Evolutionary conservation across 2,888 invertebrate genomes (phyloP), one percentile per base, ranked within the genome.

Genomic region (Yponomeuta malinellus): DNA sequence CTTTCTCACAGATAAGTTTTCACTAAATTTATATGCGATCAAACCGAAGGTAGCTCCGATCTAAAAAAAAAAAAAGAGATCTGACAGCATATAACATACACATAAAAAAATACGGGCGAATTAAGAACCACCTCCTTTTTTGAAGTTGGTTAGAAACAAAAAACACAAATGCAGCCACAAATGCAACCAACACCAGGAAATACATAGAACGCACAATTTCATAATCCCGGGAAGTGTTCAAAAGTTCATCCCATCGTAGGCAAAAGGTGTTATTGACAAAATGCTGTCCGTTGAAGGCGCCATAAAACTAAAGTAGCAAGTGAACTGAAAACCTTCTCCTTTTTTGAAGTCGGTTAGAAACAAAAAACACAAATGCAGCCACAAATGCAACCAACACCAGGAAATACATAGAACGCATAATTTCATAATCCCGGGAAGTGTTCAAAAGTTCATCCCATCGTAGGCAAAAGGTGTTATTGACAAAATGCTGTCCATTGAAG

Each of bases 241-340:
- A 4, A 52, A 9, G 52, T 52, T 4, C 5, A 52, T 52, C 52
- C 12, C 52, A 12, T 52, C 52, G 10, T 52, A 12, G 10, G 6
- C 52, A 52, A 52, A 52, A 52, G 52, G 52, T 52, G 52, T 52
- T 52, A 52, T 52, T 52, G 52, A 52, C 52, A 52, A 52, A 52
- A 52, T 52, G 52, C 52, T 52, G 12, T 9, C 15, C 52, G 10
- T 59, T 59, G 52, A 59, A 59, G 15, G 15, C 52, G 15, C 52
- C 52, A 59, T 59, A 59, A 59, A 59, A 59, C 12, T 59, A 59
- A 59, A 59, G 52, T 15, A 59, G 15, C 52, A 59, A 59, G 52
- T 59, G 15, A 15, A 43, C 6, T 43, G 43, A 43, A 8, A 43
- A 43, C 43, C 43, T 2, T 4, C 2, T 2, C 2, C 3, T 2